Evolutionary conservation across 2,888 invertebrate species (phyloP), one percentile per base, ranked within the genome.

Genomic region (Polydesmus complanatus): DNA sequence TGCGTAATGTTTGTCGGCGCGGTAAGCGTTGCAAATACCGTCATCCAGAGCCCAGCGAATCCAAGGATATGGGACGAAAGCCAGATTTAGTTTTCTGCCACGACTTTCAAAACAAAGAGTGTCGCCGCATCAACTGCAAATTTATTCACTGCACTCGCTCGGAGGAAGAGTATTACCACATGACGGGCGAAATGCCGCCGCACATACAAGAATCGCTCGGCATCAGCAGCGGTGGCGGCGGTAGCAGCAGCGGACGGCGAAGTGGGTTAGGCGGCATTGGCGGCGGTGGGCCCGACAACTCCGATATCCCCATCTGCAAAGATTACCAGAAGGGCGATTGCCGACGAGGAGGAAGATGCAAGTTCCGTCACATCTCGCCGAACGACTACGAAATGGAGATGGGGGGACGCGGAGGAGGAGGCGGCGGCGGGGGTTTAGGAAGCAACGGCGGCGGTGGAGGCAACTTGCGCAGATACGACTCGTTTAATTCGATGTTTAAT

Each of bases 81-180:
- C 25, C 58, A 63, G 73, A 73, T 48, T 70, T 70, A 62, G 73
- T 75, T 48, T 80, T 80, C 69, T 80, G 80, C 69, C 79, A 79
- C 68, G 79, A 80, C 68, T 79, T 72, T 67, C 88, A 88, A 74
- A 88, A 88, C 71, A 81, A 81, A 52, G 79, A 83, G 63, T 88
- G 88, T 70, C 78, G 80, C n/a, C 79, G 88, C 67, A 78, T 80
- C 2, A 83, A 82, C 62, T 88, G 87, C 69, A 83, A 83, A 69
- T 88, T 87, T 71, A 78, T 87, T 52, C 88, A 89, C 72, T 86
- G 87, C 69, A 79, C 83, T 0, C 78, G 84, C 21, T 82, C 83
- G 68, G 85, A 85, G 67, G 87, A 88, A 70, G 79, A 79, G 64
- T 82, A 83, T 63, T 84, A 83, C 69, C 80, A 83, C 66, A 78